phyloP scores from a whole-genome alignment of 2,888 invertebrate species.

The Mesorhabditis spiculigera region DNA sequence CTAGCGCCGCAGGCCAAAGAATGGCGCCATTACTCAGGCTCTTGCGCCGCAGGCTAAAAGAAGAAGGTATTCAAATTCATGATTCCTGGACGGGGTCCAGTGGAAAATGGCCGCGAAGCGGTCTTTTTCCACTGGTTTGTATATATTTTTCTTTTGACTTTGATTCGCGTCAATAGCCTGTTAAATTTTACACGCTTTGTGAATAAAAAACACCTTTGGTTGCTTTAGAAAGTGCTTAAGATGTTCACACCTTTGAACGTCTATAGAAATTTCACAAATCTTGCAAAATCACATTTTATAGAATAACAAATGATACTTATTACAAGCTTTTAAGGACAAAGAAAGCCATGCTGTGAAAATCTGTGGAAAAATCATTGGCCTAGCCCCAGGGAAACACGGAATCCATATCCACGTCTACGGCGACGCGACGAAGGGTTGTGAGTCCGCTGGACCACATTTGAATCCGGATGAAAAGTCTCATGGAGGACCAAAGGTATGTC shows the following conservation, averaged over 20 bases:
- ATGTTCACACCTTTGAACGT: too few relatives aligned
- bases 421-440: conserved; percentile 57
- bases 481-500: conserved; percentile 51
- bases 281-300: background rate
- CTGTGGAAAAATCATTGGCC: conserved; percentile 50
- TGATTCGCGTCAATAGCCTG: too few relatives aligned
- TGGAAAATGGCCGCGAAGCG: too few relatives aligned
- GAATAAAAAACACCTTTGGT: conserved; percentile 31
- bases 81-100: too few relatives aligned
- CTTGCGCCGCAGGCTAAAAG: too few relatives aligned
- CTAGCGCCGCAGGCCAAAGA: too few relatives aligned
- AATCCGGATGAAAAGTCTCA: conserved; percentile 59
- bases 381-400: conserved; percentile 53
- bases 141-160: too few relatives aligned
- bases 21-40: too few relatives aligned
- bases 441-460: conserved; percentile 59
- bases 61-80: too few relatives aligned
- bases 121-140: too few relatives aligned
- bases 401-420: conserved; percentile 58
- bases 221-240: conserved; percentile 30
- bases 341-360: conserved; percentile 36
- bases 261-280: background rate
- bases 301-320: background rate
- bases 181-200: too few relatives aligned
- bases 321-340: conserved; percentile 26